Percentiles rank a stretch among this genome's conserved stretches.
Conservation (phyloP, 1,140 invertebrate genomes). For the Triops cancriformis region DNA sequence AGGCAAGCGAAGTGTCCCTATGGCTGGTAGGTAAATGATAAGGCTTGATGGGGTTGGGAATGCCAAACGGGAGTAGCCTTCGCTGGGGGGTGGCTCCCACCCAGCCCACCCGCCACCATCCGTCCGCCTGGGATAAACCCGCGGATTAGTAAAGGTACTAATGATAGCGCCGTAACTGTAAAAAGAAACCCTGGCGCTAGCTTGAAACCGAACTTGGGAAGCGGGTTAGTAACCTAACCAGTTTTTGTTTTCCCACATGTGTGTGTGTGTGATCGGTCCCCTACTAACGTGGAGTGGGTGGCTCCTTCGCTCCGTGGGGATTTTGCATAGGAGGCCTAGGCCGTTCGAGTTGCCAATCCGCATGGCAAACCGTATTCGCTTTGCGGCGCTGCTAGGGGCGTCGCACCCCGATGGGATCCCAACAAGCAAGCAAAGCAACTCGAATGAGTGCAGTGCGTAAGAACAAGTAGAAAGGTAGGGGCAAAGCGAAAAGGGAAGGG, state of each 20-base stretch:
- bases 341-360: background rate
- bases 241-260: background rate
- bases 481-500: background rate
- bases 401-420: background rate
- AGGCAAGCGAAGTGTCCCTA: background rate
- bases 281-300: background rate
- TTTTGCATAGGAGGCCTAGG: conserved; percentile 8
- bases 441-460: conserved; percentile 12
- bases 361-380: conserved; percentile 12
- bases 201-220: background rate
- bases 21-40: background rate
- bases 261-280: background rate
- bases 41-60: conserved; percentile 1
- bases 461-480: conserved; percentile 13
- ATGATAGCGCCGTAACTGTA: background rate
- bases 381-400: background rate
- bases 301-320: background rate
- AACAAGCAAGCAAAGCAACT: conserved; percentile 1
- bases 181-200: background rate
- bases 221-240: background rate
- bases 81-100: background rate
- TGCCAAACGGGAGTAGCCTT: background rate
- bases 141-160: background rate
- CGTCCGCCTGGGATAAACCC: background rate
- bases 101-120: background rate